phyloP scores from a whole-genome alignment of 2,113 vertebrate genomes.

The Petrocephalus zakoni region DNA sequence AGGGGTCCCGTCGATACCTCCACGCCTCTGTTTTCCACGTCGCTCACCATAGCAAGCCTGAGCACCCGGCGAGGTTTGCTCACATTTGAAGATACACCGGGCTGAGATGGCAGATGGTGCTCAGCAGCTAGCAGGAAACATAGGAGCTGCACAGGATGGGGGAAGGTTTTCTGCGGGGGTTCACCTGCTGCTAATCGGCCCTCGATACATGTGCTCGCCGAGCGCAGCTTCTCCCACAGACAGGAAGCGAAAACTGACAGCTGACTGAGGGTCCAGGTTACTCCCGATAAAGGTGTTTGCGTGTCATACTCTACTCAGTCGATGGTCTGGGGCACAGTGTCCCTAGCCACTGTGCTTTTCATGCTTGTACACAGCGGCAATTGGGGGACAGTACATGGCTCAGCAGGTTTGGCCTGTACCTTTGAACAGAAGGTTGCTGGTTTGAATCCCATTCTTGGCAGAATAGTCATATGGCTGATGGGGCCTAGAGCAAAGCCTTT shows the following conservation, averaged over 20 bases:
- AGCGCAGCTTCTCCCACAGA: conserved; percentile 47
- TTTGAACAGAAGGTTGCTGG: not conserved
- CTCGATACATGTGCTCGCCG: conserved; percentile 53
- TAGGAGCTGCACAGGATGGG: conserved; percentile 55
- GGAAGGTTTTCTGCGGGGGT: conserved; percentile 56
- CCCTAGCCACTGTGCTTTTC: not conserved
- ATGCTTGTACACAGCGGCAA: not conserved
- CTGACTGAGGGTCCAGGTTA: not conserved
- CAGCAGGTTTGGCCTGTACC: not conserved
- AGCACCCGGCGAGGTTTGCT: conserved; percentile 41
- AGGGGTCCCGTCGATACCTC: conserved; percentile 37
- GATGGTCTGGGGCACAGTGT: not conserved
- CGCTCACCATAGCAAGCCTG: conserved; percentile 15
- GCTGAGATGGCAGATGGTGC: conserved; percentile 65
- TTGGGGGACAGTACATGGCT: not conserved
- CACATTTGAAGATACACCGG: conserved; percentile 56
- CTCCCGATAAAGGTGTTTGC: not conserved
- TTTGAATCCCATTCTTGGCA: not conserved
- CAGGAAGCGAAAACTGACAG: not conserved
- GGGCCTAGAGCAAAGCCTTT: not conserved
- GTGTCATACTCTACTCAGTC: not conserved
- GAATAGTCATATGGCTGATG: not conserved
- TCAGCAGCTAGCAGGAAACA: conserved; percentile 55
- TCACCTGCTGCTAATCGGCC: conserved; percentile 62
- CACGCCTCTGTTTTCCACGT: not conserved